phyloP scores from a whole-genome alignment of 2,113 vertebrate species.

The Ondatra zibethicus region DNA sequence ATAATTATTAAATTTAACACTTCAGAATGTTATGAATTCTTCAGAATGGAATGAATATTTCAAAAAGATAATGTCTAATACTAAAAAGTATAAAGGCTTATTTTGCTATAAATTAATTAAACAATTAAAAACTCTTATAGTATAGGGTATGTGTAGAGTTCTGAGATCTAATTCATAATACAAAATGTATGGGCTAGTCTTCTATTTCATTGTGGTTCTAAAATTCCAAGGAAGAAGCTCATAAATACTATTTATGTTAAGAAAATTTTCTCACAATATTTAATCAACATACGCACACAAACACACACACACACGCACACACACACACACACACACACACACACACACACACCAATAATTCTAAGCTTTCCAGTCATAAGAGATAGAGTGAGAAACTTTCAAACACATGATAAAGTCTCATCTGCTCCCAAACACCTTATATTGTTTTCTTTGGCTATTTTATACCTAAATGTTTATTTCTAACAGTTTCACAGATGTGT shows the following conservation, averaged over 20 bases:
- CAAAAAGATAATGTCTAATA: background rate
- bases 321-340: background rate
- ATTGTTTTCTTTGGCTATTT: background rate
- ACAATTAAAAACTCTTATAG: background rate
- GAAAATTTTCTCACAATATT: background rate
- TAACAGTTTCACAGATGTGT: background rate
- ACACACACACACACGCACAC: background rate
- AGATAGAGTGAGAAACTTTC: background rate
- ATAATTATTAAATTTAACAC: background rate
- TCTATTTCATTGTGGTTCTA: background rate
- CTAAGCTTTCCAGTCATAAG: background rate
- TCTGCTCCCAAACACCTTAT: background rate
- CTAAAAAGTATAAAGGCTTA: background rate
- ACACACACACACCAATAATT: background rate
- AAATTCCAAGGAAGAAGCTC: background rate
- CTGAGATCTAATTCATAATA: background rate
- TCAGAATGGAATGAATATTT: background rate
- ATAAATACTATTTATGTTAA: background rate
- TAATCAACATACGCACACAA: background rate
- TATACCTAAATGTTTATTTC: background rate
- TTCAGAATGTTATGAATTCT: no score
- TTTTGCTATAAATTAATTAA: background rate
- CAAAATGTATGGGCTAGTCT: background rate
- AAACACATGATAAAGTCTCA: background rate
- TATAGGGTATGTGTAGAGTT: background rate